Percentiles rank a stretch among this genome's conserved stretches.
Conservation (phyloP, 2,113 vertebrate species). For the Ranitomeya variabilis region DNA sequence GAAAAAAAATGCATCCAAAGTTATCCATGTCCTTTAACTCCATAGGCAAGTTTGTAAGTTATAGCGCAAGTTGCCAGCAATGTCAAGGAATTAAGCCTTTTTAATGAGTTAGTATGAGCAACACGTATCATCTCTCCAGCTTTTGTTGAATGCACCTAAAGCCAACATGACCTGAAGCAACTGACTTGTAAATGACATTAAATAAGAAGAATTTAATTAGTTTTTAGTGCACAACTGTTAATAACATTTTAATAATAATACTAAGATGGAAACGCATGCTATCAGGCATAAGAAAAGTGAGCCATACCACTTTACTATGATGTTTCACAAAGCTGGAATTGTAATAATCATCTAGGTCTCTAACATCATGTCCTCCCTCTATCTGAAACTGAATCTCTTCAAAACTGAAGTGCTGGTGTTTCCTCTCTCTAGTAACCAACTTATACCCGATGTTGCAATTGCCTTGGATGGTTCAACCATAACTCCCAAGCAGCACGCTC, state of each 20-base stretch:
- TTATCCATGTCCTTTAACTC: too few species aligned
- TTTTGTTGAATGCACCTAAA: not conserved
- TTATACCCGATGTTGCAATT: too few species aligned
- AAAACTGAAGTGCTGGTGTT: too few species aligned
- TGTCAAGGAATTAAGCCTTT: not conserved
- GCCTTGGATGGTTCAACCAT: too few species aligned
- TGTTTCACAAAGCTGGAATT: not conserved
- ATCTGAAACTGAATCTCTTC: too few species aligned
- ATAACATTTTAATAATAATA: not conserved
- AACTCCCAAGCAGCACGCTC: too few species aligned
- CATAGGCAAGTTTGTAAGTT: not conserved
- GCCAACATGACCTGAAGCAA: not conserved
- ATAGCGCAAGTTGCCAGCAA: not conserved
- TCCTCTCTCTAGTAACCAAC: too few species aligned
- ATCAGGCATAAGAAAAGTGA: not conserved
- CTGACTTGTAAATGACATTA: not conserved
- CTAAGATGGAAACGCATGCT: not conserved
- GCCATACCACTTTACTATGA: not conserved
- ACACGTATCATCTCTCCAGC: not conserved
- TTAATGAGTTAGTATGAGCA: not conserved
- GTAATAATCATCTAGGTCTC: not conserved
- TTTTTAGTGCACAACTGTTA: not conserved
- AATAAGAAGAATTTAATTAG: not conserved
- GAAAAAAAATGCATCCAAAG: too few species aligned
- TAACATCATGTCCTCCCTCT: too few species aligned